Evolutionary conservation across 2,888 invertebrate genomes (phyloP).

Genomic region (Oegoconia quadripuncta): DNA sequence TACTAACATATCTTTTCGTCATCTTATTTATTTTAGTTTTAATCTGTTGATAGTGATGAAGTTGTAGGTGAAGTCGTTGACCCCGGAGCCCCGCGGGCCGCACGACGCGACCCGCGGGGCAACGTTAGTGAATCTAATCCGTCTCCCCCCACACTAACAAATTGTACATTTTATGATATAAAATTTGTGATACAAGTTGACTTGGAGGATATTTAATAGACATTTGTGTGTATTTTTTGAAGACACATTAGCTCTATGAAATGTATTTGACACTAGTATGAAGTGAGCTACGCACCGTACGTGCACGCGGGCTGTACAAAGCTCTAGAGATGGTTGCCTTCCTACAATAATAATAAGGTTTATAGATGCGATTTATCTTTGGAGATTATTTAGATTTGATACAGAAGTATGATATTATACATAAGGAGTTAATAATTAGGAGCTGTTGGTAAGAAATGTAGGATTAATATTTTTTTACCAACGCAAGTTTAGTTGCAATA

Average conservation of each 20-base stretch:
- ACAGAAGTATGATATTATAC: constrained; percentile 21
- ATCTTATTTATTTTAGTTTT: background rate
- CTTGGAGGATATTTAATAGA: too few species aligned
- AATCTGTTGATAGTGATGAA: too few species aligned
- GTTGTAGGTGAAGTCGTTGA: too few species aligned
- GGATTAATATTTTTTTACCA: constrained; percentile 6
- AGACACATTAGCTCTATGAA: too few species aligned
- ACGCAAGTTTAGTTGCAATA: background rate
- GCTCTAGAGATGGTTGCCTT: constrained; percentile 9
- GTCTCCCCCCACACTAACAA: too few species aligned
- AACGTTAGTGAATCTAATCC: too few species aligned
- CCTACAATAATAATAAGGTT: constrained; percentile 19
- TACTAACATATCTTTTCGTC: background rate
- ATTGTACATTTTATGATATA: background rate
- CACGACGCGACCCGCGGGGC: too few species aligned
- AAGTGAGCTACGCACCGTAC: background rate
- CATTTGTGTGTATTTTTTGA: too few species aligned
- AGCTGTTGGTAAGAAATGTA: constrained; percentile 3
- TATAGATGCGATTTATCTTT: constrained; percentile 39
- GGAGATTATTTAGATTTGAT: constrained; percentile 51
- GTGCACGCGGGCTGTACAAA: background rate
- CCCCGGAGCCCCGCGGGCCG: too few species aligned
- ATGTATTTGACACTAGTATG: too few species aligned
- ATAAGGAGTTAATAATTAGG: constrained; percentile 4
- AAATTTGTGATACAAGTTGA: too few species aligned